Evolutionary conservation across 2,113 vertebrate genomes (phyloP), one percentile per base, ranked within the genome.

Genomic region (Toxotes chatareus): DNA sequence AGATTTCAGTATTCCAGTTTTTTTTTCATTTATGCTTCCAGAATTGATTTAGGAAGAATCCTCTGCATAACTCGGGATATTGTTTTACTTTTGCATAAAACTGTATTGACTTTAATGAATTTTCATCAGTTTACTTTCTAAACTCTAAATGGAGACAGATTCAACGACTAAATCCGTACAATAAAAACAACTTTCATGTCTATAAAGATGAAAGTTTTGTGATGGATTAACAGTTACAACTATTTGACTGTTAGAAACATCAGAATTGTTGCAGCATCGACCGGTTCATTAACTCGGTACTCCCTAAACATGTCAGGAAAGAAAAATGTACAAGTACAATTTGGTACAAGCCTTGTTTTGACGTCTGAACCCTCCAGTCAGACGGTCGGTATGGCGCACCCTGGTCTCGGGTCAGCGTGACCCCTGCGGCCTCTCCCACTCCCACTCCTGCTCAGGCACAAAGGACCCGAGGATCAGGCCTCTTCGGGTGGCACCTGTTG

Each of bases 361-460:
- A 71, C 66, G 42, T 85, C 57, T 84, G 75, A 82, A 77, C 34
- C 44, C 66, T 91, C 69, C 71, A 80, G 83, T 90, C 91, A 91
- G 90, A 84, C 82, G 7, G 73, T 87, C 55, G 77, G 82, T 81
- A 83, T 80, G 76, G 82, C 36, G 83, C 82, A 65, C 83, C 83
- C 73, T 57, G 85, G 69, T 90, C 83, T 49, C 32, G 68, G 90
- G 93, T 93, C 93, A 85, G 57, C 8, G 9, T 92, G 93, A 95
- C 95, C 95, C 91, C 86, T 40, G 61, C 44, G 51, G 88, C 83
- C 94, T 95, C 93, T 94, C 94, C 85, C 94, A 94, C 95, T 95
- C 94, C 94, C 91, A 95, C 95, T 90, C 88, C 47, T 53, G 59
- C 75, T 88, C 86, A 10, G 83, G 87, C 92, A 95, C 94, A 94